Evolutionary conservation across 2,113 vertebrate genomes (phyloP).

Genomic region (Beaufortia kweichowensis): DNA sequence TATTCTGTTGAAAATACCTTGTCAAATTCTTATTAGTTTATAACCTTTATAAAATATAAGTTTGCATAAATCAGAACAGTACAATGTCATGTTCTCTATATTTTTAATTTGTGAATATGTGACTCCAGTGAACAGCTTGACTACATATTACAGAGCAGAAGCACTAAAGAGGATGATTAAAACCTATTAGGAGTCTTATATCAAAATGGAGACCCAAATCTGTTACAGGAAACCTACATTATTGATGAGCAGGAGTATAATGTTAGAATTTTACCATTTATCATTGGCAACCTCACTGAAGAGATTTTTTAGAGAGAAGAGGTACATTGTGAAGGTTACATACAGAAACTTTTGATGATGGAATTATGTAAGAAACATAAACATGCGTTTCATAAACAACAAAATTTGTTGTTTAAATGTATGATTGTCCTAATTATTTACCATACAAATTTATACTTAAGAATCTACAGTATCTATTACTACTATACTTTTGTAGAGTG

Average conservation of each 20-base stretch:
- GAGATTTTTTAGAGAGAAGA: neutral
- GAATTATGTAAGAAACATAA: too few relatives aligned
- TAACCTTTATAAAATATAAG: neutral
- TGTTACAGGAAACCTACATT: slow-evolving; percentile 75
- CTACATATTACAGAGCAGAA: slow-evolving; percentile 25
- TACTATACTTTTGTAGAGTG: neutral
- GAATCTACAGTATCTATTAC: neutral
- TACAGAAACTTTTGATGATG: too few relatives aligned
- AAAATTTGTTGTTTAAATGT: neutral
- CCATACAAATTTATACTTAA: neutral
- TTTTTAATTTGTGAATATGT: slow-evolving; percentile 5
- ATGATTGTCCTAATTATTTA: slow-evolving; percentile 3
- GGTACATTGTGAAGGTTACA: too few relatives aligned
- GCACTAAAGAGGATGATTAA: slow-evolving; percentile 58
- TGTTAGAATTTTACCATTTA: slow-evolving; percentile 66
- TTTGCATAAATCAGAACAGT: neutral
- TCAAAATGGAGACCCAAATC: slow-evolving; percentile 69
- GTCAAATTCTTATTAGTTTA: neutral
- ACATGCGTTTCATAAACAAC: neutral
- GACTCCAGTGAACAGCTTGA: neutral
- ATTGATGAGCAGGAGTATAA: slow-evolving; percentile 66
- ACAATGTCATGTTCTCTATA: neutral
- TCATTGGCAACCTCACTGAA: slow-evolving; percentile 50
- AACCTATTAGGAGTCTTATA: slow-evolving; percentile 68
- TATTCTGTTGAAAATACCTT: neutral